These are phyloP conservation scores for Eristalinus aeneus DNA, from an alignment of 2,888 invertebrate genomes.

Conservation along the genomic window DNA sequence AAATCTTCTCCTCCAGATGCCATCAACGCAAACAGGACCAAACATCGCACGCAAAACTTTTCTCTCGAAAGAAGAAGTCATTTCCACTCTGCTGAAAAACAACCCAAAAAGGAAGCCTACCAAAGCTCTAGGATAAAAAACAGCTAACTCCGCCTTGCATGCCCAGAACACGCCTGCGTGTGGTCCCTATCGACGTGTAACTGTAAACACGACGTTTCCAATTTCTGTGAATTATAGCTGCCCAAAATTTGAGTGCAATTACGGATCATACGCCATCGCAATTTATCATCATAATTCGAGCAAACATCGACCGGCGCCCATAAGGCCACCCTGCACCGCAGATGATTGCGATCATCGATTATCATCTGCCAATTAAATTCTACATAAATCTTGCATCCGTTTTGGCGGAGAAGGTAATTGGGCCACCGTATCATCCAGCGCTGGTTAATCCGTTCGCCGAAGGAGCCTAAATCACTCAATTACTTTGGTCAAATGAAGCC, in stretches of 20 bases:
- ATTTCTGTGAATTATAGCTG: background rate
- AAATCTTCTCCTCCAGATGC: no score
- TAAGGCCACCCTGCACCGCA: background rate
- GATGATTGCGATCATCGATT: conserved; percentile 66
- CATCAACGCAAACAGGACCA: no score
- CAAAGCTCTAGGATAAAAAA: no score
- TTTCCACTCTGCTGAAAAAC: no score
- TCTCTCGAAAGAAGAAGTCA: no score
- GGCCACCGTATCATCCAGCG: conserved; percentile 56
- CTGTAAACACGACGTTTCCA: background rate
- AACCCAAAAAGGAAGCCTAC: no score
- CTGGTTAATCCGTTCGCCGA: conserved; percentile 52
- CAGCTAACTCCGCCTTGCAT: background rate
- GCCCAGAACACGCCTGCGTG: background rate
- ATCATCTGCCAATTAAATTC: conserved; percentile 68
- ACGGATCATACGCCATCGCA: background rate
- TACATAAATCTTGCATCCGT: conserved; percentile 67
- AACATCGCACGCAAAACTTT: no score
- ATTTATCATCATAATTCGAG: conserved; percentile 16
- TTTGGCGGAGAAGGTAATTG: conserved; percentile 56
- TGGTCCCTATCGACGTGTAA: conserved; percentile 6
- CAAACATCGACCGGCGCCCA: background rate
- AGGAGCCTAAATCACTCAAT: conserved; percentile 66
- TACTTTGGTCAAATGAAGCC: conserved; percentile 64
- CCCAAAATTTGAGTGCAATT: conserved; percentile 1